Base-by-base conservation (phyloP, 2,888 invertebrate species). In the Athalia rosae region DNA sequence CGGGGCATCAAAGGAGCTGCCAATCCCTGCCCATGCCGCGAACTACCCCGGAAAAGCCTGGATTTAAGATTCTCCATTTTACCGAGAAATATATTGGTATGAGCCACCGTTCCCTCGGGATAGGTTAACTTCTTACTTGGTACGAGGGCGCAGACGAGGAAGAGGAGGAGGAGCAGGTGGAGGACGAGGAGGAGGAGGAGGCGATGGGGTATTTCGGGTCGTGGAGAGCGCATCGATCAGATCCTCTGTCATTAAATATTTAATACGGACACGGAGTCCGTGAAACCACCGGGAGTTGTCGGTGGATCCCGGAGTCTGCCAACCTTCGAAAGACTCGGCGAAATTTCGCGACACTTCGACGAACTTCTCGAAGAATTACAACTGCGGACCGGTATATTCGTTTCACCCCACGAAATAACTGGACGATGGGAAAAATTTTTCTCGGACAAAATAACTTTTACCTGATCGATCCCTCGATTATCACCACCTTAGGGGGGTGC, bases 201-300 rank as follows among this genome's bases (percentile, higher is more conserved):
- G 62, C 61, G 76, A 41, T 43, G 47, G 61, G 50, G 63, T 59
- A 63, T 45, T 59, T 15, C 53, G 74, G 53, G 74, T 56, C 76
- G 48, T 53, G 58, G 64, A 62, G 77, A 71, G 61, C 76, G 74
- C 79, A 78, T 77, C 69, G 80, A 80, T 77, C 79, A 13, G 48
- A 79, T 81, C 77, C 77, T 77, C 77, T 45, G 77, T 78, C 79
- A 79, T 82, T 80, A 82, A 83, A 83, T 79, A 81, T 83, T 81
- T 80, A 83, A 79, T 78, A 79, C 77, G 53, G 71, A 53, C 28
- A 28, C 9, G 78, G 79, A 78, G 81, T 80, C 78, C 78, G 62
- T 73, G 77, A 78, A 78, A 62, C 77, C 78, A 43, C 76, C 58
- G 67, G 66, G 76, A 61, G 48, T 15, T 48, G n/a, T 71, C 9